These are phyloP conservation scores for Ictalurus furcatus DNA, from an alignment of 2,113 vertebrate genomes.

Conservation along the genomic window DNA sequence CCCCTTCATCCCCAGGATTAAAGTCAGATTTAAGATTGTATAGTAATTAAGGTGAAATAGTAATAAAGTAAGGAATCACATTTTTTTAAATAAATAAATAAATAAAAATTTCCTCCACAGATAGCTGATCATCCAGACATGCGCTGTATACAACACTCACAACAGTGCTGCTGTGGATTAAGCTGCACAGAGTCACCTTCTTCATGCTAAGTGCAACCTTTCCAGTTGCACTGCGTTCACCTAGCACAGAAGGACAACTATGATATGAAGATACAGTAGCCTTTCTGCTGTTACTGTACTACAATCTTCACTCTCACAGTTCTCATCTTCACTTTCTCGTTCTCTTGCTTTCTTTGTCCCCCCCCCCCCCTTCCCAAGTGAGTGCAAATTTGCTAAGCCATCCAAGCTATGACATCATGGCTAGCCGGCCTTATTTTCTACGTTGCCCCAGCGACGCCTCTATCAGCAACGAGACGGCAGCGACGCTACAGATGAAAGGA, in stretches of 20 bases:
- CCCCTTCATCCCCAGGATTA: neutral
- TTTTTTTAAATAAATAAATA: too few species aligned
- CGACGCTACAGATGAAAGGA: conserved; percentile 52
- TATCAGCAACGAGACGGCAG: conserved; percentile 50
- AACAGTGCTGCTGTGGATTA: neutral
- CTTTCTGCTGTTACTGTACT: conserved; percentile 23
- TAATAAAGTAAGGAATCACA: neutral
- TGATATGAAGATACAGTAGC: conserved; percentile 17
- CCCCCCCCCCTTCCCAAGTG: neutral
- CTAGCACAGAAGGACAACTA: conserved; percentile 27
- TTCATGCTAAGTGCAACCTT: conserved; percentile 45
- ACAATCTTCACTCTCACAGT: conserved; percentile 41
- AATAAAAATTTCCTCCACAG: neutral
- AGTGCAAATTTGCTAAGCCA: conserved; percentile 22
- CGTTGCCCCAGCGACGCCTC: conserved; percentile 47
- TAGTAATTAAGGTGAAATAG: neutral
- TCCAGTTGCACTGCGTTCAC: conserved; percentile 1
- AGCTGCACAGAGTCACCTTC: neutral
- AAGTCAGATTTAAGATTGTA: neutral
- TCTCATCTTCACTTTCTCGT: conserved; percentile 36
- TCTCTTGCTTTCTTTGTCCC: conserved; percentile 12
- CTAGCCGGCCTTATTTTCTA: conserved; percentile 57
- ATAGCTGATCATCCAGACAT: neutral
- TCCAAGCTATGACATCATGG: conserved; percentile 51
- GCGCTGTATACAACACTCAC: neutral